Base-by-base conservation (phyloP, 2,113 vertebrate species). In the Beaufortia kweichowensis region DNA sequence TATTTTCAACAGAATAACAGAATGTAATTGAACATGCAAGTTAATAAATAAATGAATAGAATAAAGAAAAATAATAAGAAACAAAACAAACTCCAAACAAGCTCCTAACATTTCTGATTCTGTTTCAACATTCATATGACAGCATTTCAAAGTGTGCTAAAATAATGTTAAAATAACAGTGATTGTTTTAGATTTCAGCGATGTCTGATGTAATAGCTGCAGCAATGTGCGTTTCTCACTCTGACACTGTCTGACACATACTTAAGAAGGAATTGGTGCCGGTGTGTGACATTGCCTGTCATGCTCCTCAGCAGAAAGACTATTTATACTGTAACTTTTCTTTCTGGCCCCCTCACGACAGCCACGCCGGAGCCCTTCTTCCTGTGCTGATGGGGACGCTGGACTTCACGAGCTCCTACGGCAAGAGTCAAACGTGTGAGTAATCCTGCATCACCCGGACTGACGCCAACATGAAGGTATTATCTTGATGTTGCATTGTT, bases 131-230 rank as follows among this genome's bases (percentile, higher is more conserved):
- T 26, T 67, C n/a, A 67, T 14, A 50, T 67, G 26, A 50, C 26
- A n/a, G 14, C 31, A 39, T 56, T 33, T 56, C 7, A 35, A 28
- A 3, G 48, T 8, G n/a, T 26, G 35, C 31, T 14, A 35, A 23
- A 55, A 55, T 21, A 69, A 39, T 71, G 53, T 29, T 19, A 24
- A 71, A 71, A 26, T 39, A 21, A 53, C n/a, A 17, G n/a, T 57
- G 31, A 71, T 57, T 5, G 57, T 57, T 57, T 28, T 19, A 46
- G 23, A 66, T 43, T 48, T 28, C 6, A 21, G 24, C 17, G 53
- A 71, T 28, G 68, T 21, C 53, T 71, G 68, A 71, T 71, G 53
- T 71, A 73, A 73, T 61, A 73, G 11, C 57, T 73, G 57, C 29
- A 24, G 35, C 56, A 61, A 43, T 46, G 17, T 61, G 24, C 14